Evolutionary conservation across 2,797 vertebrate genomes (phyloP), one percentile per base, ranked within the genome.

Genomic region (Thunnus albacares): DNA sequence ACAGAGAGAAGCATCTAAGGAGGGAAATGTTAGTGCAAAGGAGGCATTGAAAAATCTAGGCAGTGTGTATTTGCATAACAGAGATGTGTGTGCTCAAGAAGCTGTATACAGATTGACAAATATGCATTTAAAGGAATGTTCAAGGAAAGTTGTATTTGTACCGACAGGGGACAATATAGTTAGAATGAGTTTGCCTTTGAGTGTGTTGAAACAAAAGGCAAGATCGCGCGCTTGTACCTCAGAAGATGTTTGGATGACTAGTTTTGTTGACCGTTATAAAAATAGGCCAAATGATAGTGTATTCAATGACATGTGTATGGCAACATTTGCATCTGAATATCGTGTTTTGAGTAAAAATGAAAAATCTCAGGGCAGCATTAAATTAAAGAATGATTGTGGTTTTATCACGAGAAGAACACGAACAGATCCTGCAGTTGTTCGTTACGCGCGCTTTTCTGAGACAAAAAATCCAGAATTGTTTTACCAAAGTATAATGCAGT

Each of bases 131-230:
- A 88, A 86, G 45, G 58, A 85, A 20, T 65, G 64, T 18, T 83
- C 77, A 4, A 24, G 81, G 0, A 86, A 90, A 33, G 84, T 83
- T n/a, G 26, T 74, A 0, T 88, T 86, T 59, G 22, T 87, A 10
- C 80, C 84, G 13, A 68, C 49, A 14, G 77, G 82, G 2, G 59
- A 56, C 0, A 47, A 35, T 35, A 9, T 35, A 35, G 35, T 35
- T 35, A 77, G 81, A 59, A 35, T 35, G 35, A 35, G 35, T 76
- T 57, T 66, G 5, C 83, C 74, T 0, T 20, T 86, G 26, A 52
- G 55, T 20, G 2, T 35, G 9, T 35, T 35, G 35, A 35, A 6
- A 6, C 6, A 35, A 35, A 35, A 35, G 35, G 35, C 65, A 41
- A 24, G 53, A 12, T 22, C 35, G 17, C 1, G 33, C 1, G 33